These are phyloP conservation scores for Tubulanus polymorphus DNA, from an alignment of 2,888 invertebrate species.

Conservation along the genomic window DNA sequence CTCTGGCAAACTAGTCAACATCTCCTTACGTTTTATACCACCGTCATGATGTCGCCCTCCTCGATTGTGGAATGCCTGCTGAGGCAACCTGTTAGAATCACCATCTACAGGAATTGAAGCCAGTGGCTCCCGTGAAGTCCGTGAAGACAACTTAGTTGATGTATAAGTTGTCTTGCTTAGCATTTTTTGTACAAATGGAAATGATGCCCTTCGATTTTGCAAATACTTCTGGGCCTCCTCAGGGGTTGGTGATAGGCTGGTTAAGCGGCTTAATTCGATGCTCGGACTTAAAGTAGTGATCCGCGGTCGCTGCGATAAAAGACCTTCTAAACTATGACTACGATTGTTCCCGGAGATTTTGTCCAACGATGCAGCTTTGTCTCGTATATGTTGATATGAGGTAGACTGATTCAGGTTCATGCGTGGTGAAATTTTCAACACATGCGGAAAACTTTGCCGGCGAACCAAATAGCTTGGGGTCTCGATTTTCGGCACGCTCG, in stretches of 20 bases:
- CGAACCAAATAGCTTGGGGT: slow-evolving; percentile 40
- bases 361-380: slow-evolving; percentile 16
- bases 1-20: not conserved
- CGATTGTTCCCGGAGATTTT: slow-evolving; percentile 11
- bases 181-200: not conserved
- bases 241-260: slow-evolving; percentile 4
- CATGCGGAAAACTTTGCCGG: slow-evolving; percentile 60
- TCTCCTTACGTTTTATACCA: not conserved
- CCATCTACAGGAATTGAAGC: not conserved
- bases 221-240: not conserved
- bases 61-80: not conserved
- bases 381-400: slow-evolving; percentile 18
- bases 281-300: slow-evolving; percentile 28
- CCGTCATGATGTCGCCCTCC: not conserved
- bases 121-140: not conserved
- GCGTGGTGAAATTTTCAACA: not conserved
- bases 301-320: slow-evolving; percentile 26
- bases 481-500: slow-evolving; percentile 24
- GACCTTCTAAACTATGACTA: slow-evolving; percentile 27
- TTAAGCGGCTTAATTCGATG: slow-evolving; percentile 23
- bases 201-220: not conserved
- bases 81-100: not conserved
- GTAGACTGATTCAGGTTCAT: slow-evolving; percentile 17
- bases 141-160: not conserved
- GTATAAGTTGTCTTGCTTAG: not conserved